Base-by-base conservation (phyloP, 2,888 invertebrate species). In the Embidobia sp. region DNA sequence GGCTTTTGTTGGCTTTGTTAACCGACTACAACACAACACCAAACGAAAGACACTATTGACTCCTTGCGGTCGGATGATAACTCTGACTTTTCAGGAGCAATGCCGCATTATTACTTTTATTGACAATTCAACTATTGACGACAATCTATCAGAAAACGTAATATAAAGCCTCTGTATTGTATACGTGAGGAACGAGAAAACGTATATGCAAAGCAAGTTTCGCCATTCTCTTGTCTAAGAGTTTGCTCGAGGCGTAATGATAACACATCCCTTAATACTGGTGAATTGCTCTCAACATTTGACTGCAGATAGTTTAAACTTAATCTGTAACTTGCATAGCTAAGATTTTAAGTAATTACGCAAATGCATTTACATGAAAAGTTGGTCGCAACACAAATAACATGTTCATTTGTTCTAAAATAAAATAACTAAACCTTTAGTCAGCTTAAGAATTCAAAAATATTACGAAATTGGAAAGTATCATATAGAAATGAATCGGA, bases 181-280 rank as follows among this genome's bases (percentile, higher is more conserved):
- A 15, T 19, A 26, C 19, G 13, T 18, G 18, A 61, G 61, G 8
- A 48, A 63, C 37, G 29, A 26, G 26, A 49, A 40, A 59, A 16
- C 26, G 66, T 59, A 40, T 61, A 33, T 63, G 51, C 53, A 51
- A 51, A 69, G 57, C 19, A 55, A 72, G 78, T 81, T 81, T 83
- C 80, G 79, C 70, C 46, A 59, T 18, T 37, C 27, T 40, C 61
- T 70, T 77, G 77, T 79, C 67, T 79, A 83, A 78, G 78, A 77
- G 70, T 69, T 74, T 74, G 80, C 84, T 83, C 74, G 79, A 59
- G 78, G 72, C 51, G 48, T 53, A 64, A 69, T 74, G 85, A 84
- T 85, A 85, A 84, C 82, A 59, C 69, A 55, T 72, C 44, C 79
- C 81, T 64, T 75, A 80, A 82, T 80, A 48, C 57, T 57, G 37